Evolutionary conservation across 2,888 invertebrate species (phyloP), one percentile per base, ranked within the genome.

Genomic region (Chirona hameri): DNA sequence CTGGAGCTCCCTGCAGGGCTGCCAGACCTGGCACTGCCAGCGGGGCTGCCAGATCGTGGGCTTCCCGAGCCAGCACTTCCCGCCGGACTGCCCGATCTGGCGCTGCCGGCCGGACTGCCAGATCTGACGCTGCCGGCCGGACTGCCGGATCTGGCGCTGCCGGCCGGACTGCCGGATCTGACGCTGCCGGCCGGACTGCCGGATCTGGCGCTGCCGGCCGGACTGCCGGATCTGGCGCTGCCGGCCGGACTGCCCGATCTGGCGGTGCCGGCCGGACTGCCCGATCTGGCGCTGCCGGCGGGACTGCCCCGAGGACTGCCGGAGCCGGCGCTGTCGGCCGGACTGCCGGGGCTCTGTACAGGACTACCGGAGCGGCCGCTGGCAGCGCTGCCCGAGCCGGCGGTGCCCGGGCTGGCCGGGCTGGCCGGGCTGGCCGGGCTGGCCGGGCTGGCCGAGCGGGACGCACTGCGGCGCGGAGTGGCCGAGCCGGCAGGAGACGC

Each of bases 101-200:
- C 39, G 48, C 27, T 46, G 29, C 46, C 57, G 7, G 81, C 46
- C n/a, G 81, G 46, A 21, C 39, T 46, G 48, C 31, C 60, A 48
- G 82, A 83, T 83, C 79, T 27, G 55, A 29, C 79, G 69, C 82
- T 79, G 82, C 60, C 55, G 52, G 82, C 82, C 82, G 83, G 81
- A 18, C 65, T 65, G n/a, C 65, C 65, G n/a, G 72, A 72, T 31
- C 72, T 29, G 4, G 29, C 15, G 31, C 72, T 72, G 4, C 31
- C 72, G 3, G 31, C 29, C 9, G 29, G 72, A 18, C 72, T 72
- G 12, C 72, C 31, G 0, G 72, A 72, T 72, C 31, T 31, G 3
- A 7, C 12, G 15, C 72, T 72, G 5, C 72, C 72, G 2, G 79
- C 79, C 10, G 76, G 82, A 31, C 79, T 48, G 18, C 82, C 80